phyloP scores from a whole-genome alignment of 2,888 invertebrate species.

The Ichneumoninae sp. region DNA sequence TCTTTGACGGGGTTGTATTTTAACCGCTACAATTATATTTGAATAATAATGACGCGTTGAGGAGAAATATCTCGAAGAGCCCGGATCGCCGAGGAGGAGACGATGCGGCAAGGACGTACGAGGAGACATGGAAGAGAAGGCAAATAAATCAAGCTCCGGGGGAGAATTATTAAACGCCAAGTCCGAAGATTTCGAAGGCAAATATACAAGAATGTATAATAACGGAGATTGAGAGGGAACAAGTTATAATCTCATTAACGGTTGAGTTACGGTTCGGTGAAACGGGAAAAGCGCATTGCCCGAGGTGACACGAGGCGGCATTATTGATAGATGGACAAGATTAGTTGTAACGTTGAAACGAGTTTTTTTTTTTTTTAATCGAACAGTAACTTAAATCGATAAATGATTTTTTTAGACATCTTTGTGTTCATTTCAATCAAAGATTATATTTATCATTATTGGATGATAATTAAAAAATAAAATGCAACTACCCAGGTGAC shows the following conservation, averaged over 20 bases:
- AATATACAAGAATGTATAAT: conserved; percentile 8
- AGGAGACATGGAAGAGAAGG: not conserved
- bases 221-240: conserved; percentile 24
- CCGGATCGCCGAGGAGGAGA: conserved; percentile 1
- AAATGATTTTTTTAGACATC: not conserved
- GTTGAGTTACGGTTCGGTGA: conserved; percentile 29
- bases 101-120: conserved; percentile 37
- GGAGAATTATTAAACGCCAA: not conserved
- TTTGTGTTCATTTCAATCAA: not conserved
- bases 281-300: conserved; percentile 47
- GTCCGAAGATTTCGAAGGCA: not conserved
- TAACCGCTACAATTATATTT: conserved; percentile 42
- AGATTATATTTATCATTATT: too few species aligned
- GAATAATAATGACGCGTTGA: conserved; percentile 36
- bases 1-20: conserved; percentile 2
- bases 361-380: not conserved
- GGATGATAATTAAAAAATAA: too few species aligned
- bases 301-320: not conserved
- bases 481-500: too few species aligned
- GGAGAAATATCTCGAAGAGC: conserved; percentile 17
- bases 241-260: conserved; percentile 39
- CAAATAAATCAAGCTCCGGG: not conserved
- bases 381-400: not conserved
- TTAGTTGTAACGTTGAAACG: not conserved
- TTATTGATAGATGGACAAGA: not conserved